Evolutionary conservation across 2,797 vertebrate genomes (phyloP).

Genomic region (Tenualosa thibaudeaui): DNA sequence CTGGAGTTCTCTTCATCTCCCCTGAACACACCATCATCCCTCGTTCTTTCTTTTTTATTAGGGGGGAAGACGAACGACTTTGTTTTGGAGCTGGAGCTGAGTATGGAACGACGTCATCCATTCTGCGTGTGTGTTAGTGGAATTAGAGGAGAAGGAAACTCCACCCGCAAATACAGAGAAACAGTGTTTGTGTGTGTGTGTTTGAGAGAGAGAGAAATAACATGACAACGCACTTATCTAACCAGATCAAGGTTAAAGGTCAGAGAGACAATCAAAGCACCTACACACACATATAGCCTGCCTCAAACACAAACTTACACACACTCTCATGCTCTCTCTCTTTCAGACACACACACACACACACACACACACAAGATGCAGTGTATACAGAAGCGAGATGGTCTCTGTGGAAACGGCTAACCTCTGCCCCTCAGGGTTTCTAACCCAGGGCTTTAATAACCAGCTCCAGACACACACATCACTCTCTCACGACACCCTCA

Average conservation of each 20-base stretch:
- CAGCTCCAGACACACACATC: neutral
- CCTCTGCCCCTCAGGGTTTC: neutral
- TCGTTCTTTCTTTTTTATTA: too few relatives aligned
- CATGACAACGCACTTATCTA: too few relatives aligned
- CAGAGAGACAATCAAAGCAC: too few relatives aligned
- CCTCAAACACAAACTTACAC: neutral
- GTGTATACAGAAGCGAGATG: neutral
- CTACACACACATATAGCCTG: too few relatives aligned
- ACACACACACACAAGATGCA: neutral
- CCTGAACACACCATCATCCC: neutral
- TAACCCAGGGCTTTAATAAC: slow-evolving; percentile 4
- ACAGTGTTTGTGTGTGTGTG: neutral
- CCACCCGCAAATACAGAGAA: neutral
- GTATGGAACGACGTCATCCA: neutral
- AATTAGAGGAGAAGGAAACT: neutral
- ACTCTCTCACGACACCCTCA: neutral
- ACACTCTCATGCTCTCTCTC: neutral
- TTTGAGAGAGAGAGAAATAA: neutral
- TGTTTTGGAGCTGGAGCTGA: neutral
- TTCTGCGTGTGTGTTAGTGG: neutral
- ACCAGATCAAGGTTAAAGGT: too few relatives aligned
- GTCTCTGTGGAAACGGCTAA: neutral
- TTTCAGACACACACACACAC: neutral
- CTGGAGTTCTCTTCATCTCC: too few relatives aligned
- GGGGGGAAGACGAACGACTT: neutral